Evolutionary conservation across 2,797 vertebrate genomes (phyloP).

Genomic region (Streptopelia turtur): DNA sequence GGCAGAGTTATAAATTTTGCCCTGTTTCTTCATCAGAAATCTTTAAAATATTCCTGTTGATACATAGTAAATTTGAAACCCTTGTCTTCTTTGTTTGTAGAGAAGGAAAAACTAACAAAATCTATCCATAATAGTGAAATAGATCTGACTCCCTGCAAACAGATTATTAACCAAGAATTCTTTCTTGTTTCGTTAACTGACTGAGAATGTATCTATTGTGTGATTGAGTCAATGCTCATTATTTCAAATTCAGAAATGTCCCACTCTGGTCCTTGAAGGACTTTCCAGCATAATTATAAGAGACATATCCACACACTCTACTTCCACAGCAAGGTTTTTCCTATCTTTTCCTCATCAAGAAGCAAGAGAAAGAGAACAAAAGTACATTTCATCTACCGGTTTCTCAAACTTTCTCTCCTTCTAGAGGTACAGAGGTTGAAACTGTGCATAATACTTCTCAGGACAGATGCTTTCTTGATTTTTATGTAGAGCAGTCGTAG

Average conservation of each 20-base stretch:
- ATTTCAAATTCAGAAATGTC: neutral
- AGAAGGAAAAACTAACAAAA: neutral
- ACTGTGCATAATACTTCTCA: neutral
- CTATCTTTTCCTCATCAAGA: neutral
- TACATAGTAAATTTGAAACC: neutral
- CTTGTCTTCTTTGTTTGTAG: neutral
- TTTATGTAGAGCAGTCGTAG: neutral
- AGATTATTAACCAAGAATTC: neutral
- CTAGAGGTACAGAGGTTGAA: neutral
- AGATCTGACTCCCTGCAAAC: neutral
- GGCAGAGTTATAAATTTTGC: neutral
- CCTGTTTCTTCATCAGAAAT: neutral
- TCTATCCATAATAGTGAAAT: neutral
- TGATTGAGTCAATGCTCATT: neutral
- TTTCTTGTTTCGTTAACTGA: neutral
- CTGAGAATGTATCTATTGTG: neutral
- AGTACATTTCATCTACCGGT: neutral
- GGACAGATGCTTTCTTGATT: neutral
- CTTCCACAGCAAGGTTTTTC: neutral
- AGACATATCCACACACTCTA: neutral
- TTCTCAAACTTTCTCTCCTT: neutral
- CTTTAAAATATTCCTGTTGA: neutral
- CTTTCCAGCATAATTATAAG: neutral
- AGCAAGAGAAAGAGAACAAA: neutral
- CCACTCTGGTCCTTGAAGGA: neutral